Base-by-base conservation (phyloP, 2,797 vertebrate species). In the Phrynocephalus guinanensis region DNA sequence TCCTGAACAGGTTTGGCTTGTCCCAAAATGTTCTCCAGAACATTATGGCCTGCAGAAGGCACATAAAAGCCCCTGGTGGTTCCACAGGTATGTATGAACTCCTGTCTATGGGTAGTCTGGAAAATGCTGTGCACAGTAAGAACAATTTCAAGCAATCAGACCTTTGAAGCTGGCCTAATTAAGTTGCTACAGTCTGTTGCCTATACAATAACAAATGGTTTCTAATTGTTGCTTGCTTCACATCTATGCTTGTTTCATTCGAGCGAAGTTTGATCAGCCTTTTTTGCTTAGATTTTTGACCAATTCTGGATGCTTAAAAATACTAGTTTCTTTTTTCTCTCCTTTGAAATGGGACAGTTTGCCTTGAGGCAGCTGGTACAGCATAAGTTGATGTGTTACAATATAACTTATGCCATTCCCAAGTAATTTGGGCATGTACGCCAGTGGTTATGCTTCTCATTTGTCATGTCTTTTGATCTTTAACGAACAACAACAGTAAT, bases 391-490 rank as follows among this genome's bases (percentile, higher is more conserved):
- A 93, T 90, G 91, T 88, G 89, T 90, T 90, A 68, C 91, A 90
- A 88, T 79, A 75, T 56, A 90, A 18, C 91, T 94, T 88, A 83
- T 70, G 72, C 94, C 0, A 0, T 87, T 94, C 87, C 84, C 91
- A 86, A 92, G 73, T 92, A 92, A 94, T 72, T 94, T 72, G 90
- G 92, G 89, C 91, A 92, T 94, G 85, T 91, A 85, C 0, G 0
- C 79, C 48, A 38, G 76, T 71, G 10, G 1, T 86, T 86, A 30
- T 91, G 82, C 86, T 92, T 95, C 93, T 92, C 87, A 16, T 92
- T 91, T 92, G 82, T 87, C 83, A 84, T 90, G 90, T 89, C 88
- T 91, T 94, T 93, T 94, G 91, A 94, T 94, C 93, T 95, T 94
- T 92, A 90, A 94, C 87, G 56, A 56, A 86, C 87, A 94, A 86